Base-by-base conservation (phyloP, 2,797 vertebrate genomes). In the Schizopygopsis malacanthus region DNA sequence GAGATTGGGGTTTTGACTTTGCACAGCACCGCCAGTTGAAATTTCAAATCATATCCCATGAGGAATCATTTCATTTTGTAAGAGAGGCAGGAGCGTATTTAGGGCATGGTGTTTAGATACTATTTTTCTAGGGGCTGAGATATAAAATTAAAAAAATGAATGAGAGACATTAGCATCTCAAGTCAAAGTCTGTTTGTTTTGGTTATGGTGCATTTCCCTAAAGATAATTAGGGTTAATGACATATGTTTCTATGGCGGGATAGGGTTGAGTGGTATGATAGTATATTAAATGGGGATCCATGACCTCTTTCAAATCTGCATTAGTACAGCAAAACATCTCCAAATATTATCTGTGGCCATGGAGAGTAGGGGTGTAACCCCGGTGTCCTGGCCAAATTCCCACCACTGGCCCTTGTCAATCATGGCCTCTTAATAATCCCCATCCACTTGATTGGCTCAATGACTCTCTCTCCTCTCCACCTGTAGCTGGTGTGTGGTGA, bases 1-100 rank as follows among this genome's bases (percentile, higher is more conserved):
- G 75, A 69, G 61, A 80, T 76, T 84, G 72, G 28, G 63, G 81
- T 76, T 87, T 79, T 56, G 33, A 79, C 69, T 77, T 73, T 54
- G 69, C 41, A 41, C 22, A 37, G 63, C 33, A 3, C 75, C 65
- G 75, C 41, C 54, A 52, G 73, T n/a, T n/a, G n/a, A n/a, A n/a
- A n/a, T n/a, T n/a, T n/a, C n/a, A n/a, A n/a, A n/a, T n/a, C n/a
- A n/a, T n/a, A n/a, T n/a, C n/a, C 71, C 86, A 41, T 22, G 59
- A 85, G 80, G 81, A 85, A 82, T 83, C 50, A 37, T n/a, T 61
- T 37, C n/a, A 79, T 72, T 89, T 84, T 83, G 28, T 85, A 47
- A 13, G 15, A 73, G 25, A 59, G 56, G 61, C 78, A 22, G 59
- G 20, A 77, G 77, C 4, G 1, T 81, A 82, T 87, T 50, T 79